Evolutionary conservation across 30 jellyfish, hydroid and myxozoan species (phyloP), one percentile per base, ranked within the genome.

Genomic region (Morbakka virulenta): DNA sequence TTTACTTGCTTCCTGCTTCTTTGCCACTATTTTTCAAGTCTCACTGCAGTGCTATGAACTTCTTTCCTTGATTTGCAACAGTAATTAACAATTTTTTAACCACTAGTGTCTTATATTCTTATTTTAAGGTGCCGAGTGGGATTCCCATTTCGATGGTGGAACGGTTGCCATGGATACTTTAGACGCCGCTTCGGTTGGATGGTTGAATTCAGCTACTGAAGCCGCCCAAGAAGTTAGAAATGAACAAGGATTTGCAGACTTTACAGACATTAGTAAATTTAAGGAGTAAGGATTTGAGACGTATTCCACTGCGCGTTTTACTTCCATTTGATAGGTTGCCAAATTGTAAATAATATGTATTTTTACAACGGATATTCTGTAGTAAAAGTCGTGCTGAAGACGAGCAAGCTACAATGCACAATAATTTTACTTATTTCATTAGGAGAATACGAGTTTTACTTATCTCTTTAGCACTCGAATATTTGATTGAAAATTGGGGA

Each of bases 201-300:
- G 94, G 86, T 88, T 77, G 31, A 80, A 65, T 35, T 62, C 95
- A 76, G 78, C 82, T 32, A 79, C 84, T 11, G 62, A 95, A 0
- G 24, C 87, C 0, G 78, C 64, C 28, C 86, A 64, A 0, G 86
- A 77, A 22, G 83, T 52, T 22, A 62, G 35, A 32, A 87, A 76
- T 28, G 89, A 69, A 68, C 62, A 84, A 32, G 89, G 81, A 28
- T 91, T 91, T 62, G 98, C 98, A 4, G 95, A 91, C 52, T 91
- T 91, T 41, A 77, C 98, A 6, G 95, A 91, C 67, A 84, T 91
- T 30, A 27, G 92, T 22, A 77, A 85, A 33, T 79, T 91, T 20
- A 76, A 74, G 1, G 64, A 66, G 97, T 89, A 53, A 31, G 84
- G 35, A 24, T 6, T 53, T 17, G 13, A 9, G 36, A 21, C 0